These are phyloP conservation scores for Podarcis siculus DNA, from an alignment of 2,797 vertebrate species.

Conservation along the genomic window DNA sequence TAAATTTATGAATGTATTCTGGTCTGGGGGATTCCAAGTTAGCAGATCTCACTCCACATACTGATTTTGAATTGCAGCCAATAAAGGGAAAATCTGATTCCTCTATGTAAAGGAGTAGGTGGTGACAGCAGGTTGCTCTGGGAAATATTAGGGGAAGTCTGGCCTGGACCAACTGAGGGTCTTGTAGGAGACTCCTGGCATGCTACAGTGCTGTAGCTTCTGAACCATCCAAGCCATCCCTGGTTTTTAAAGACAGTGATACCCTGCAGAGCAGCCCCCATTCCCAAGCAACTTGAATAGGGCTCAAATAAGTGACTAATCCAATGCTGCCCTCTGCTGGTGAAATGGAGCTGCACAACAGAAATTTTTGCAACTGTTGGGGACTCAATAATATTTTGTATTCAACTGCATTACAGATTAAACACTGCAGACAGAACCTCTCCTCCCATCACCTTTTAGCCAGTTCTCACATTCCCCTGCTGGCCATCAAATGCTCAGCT, in stretches of 20 bases:
- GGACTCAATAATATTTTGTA: too few relatives aligned
- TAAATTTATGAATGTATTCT: too few relatives aligned
- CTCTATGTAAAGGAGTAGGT: neutral
- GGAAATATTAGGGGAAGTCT: neutral
- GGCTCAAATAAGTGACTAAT: slow-evolving; percentile 24
- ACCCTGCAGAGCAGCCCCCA: neutral
- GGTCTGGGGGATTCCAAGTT: too few relatives aligned
- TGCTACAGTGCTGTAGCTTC: neutral
- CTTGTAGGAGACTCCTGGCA: neutral
- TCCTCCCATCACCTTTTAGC: neutral
- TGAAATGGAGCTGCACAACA: neutral
- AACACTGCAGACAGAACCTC: neutral
- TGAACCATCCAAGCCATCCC: neutral
- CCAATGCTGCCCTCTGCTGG: slow-evolving; percentile 75
- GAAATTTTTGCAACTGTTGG: accelerated
- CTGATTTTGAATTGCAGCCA: too few relatives aligned
- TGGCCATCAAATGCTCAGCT: neutral
- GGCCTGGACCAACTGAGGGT: neutral
- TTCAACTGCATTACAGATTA: neutral
- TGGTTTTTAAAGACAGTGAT: neutral
- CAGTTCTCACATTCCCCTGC: neutral
- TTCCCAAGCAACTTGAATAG: accelerated
- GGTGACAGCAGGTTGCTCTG: neutral
- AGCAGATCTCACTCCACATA: too few relatives aligned
- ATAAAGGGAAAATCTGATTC: too few relatives aligned